These are phyloP conservation scores for Lasiurus cinereus DNA, from an alignment of 2,113 vertebrate genomes.

Conservation along the genomic window DNA sequence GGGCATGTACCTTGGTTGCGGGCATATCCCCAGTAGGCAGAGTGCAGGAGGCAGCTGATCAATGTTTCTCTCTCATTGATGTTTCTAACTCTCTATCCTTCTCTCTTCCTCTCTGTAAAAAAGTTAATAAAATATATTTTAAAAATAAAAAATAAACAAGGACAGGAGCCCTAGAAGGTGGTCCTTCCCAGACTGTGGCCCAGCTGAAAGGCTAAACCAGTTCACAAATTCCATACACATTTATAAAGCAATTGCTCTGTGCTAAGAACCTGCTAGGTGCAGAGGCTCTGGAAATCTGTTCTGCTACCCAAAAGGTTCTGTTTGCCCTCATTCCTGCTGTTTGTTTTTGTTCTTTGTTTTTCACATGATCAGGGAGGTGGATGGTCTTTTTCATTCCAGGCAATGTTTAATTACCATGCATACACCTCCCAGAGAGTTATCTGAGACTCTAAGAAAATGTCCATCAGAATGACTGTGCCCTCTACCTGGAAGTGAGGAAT, in stretches of 20 bases:
- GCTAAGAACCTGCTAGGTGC: not conserved
- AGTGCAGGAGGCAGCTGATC: no score
- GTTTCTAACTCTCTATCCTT: no score
- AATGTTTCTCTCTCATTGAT: no score
- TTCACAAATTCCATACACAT: not conserved
- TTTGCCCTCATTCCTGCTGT: not conserved
- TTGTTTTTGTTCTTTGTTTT: not conserved
- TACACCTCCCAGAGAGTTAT: not conserved
- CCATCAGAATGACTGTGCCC: not conserved
- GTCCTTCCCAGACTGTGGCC: not conserved
- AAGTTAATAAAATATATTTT: no score
- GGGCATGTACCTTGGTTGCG: no score
- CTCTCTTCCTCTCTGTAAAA: no score
- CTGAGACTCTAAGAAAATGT: not conserved
- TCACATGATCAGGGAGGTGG: not conserved
- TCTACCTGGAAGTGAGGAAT: not conserved
- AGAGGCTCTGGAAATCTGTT: not conserved
- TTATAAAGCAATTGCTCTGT: not conserved
- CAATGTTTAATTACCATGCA: not conserved
- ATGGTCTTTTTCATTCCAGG: not conserved
- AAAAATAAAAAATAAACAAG: no score
- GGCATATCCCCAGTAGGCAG: no score
- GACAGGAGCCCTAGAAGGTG: not conserved
- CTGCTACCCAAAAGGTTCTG: not conserved
- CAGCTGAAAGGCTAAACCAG: not conserved